Evolutionary conservation across 2,113 vertebrate species (phyloP).

Genomic region (Scytalopus superciliaris): DNA sequence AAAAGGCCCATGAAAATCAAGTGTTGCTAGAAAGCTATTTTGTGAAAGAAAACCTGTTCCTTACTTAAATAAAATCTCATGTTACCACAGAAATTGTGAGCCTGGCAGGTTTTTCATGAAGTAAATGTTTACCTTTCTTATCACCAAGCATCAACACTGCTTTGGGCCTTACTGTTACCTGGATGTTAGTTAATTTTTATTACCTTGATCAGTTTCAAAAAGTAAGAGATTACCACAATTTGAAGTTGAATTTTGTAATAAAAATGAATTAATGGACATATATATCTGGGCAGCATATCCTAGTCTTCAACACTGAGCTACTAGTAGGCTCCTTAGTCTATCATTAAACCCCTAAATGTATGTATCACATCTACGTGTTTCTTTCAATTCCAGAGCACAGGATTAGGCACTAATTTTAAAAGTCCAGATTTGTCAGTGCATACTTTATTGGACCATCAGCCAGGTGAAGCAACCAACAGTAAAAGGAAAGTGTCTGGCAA

Average conservation of each 20-base stretch:
- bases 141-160: neutral
- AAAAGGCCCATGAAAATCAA: neutral
- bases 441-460: neutral
- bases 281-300: neutral
- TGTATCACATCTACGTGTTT: neutral
- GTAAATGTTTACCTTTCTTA: conserved; percentile 21
- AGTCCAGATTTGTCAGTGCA: neutral
- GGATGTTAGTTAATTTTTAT: neutral
- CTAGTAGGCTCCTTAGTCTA: neutral
- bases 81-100: neutral
- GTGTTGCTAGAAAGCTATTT: neutral
- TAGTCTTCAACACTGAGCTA: neutral
- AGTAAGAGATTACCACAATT: neutral
- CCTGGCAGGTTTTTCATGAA: neutral
- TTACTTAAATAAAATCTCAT: neutral
- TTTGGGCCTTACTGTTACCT: neutral
- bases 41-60: neutral
- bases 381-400: neutral
- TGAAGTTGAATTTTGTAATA: neutral
- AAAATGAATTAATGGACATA: neutral
- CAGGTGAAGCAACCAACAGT: neutral
- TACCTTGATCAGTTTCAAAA: neutral
- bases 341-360: neutral
- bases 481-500: neutral
- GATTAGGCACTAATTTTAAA: neutral